phyloP scores from a whole-genome alignment of 2,113 vertebrate species.

The Aplodontia rufa region DNA sequence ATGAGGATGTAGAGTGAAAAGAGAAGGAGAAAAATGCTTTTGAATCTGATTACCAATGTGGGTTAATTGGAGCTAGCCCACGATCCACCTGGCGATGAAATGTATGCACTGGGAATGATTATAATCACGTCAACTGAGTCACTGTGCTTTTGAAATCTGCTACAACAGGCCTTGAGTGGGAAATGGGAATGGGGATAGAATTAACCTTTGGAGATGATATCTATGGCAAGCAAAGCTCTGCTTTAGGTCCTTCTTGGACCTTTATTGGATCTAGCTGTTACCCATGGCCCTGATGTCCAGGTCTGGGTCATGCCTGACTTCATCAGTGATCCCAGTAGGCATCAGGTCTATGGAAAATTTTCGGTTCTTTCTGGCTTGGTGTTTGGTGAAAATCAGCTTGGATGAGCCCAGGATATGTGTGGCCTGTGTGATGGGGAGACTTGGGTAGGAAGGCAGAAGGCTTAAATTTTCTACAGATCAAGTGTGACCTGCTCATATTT shows the following conservation, averaged over 20 bases:
- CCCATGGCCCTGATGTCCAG: neutral
- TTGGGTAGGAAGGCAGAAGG: neutral
- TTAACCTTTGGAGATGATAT: neutral
- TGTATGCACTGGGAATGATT: neutral
- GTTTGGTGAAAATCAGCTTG: neutral
- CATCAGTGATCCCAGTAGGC: neutral
- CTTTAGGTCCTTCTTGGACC: neutral
- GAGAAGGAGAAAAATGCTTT: slow-evolving; percentile 45
- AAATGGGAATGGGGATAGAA: neutral
- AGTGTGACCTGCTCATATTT: neutral
- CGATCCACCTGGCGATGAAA: neutral
- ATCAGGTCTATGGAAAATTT: neutral
- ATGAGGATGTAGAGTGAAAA: neutral
- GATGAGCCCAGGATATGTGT: neutral
- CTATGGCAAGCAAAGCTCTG: neutral
- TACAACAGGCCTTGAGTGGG: neutral
- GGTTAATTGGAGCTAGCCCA: neutral
- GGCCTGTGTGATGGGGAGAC: neutral
- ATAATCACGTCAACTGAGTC: neutral
- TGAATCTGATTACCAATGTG: neutral
- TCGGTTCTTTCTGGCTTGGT: neutral
- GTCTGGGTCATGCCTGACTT: neutral
- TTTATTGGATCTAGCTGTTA: neutral
- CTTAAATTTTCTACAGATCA: neutral
- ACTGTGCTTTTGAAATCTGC: slow-evolving; percentile 66